Evolutionary conservation across 2,797 vertebrate genomes (phyloP), one percentile per base, ranked within the genome.

Genomic region (Acanthornis magna): DNA sequence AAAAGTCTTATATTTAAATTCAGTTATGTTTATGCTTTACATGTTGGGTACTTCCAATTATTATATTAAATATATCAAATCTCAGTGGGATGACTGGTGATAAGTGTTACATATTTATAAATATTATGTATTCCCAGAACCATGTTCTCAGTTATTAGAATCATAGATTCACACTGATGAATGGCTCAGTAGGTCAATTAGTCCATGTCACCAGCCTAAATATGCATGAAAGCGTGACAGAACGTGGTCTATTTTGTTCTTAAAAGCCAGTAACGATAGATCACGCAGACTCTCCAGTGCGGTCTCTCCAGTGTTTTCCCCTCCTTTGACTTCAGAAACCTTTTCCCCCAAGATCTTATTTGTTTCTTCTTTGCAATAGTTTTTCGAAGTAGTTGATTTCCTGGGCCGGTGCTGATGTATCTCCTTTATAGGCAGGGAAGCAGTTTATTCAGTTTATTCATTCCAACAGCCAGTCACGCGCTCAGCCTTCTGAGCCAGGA

Each of bases 31-130:
- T 91, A 47, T 78, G 65, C 29, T 51, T 85, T 73, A 86, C 26
- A 16, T 79, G 19, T 88, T 76, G 43, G 66, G 15, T 71, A 88
- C 21, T 91, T 95, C 29, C 55, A 70, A 60, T 91, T 84, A 90
- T 81, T 91, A 48, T 62, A 90, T 92, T 78, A 94, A 94, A 73
- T 79, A 70, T 36, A 65, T 86, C 50, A 76, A 88, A 63, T 86
- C 92, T 91, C 88, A 79, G 8, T 86, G 62, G 83, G 83, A 82
- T 63, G 32, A 65, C 34, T 85, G 40, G 13, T 74, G 65, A n/a
- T 77, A 80, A 51, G 61, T 68, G 67, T 87, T 93, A 40, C 77
- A 87, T 87, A 92, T 94, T 93, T 94, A 91, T 87, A 91, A 92
- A 87, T 81, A 77, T 43, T 82, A 53, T 71, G 18, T 76, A 85